Base-by-base conservation (phyloP, 2,113 vertebrate species). In the Cebidichthys violaceus region DNA sequence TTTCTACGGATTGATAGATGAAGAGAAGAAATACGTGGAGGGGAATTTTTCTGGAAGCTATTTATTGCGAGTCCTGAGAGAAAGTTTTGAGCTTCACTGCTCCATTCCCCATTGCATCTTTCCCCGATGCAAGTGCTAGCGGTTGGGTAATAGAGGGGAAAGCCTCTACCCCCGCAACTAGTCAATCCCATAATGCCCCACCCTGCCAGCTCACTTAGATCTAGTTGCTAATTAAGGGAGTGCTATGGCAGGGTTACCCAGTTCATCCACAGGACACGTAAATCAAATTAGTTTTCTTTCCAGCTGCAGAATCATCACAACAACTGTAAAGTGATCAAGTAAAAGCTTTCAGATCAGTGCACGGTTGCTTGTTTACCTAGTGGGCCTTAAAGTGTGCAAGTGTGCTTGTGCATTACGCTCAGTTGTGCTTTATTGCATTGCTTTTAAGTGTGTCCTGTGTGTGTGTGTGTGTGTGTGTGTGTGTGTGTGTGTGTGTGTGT, bases 171-270 rank as follows among this genome's bases (percentile, higher is more conserved):
- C 43, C 50, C 60, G 18, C 15, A 57, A 57, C 77, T 22, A 81
- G 77, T 79, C 81, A 83, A 89, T 90, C 77, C 81, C 79, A 59
- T 71, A 77, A 82, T 76, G 76, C 80, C 70, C 68, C 27, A 22
- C 76, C 81, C 70, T 75, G 83, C 77, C 91, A 91, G 24, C 83
- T 89, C 70, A 84, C 84, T 83, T 79, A 76, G 78, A 92, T 93
- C 75, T 83, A 71, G 81, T 59, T 70, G 82, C 79, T 94, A 92
- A 95, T 95, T 93, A 95, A 88, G 86, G 41, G 55, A 93, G 87
- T 89, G 81, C 94, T 89, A 71, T 90, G 86, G 86, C 82, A 85
- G 91, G 90, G 88, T 87, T 89, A 65, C 52, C 39, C 69, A 37
- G 83, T 89, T 89, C 76, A 89, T 69, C 80, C 76, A 59, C 35